Evolutionary conservation across 2,113 vertebrate genomes (phyloP), one percentile per base, ranked within the genome.

Genomic region (Azemiops feae): DNA sequence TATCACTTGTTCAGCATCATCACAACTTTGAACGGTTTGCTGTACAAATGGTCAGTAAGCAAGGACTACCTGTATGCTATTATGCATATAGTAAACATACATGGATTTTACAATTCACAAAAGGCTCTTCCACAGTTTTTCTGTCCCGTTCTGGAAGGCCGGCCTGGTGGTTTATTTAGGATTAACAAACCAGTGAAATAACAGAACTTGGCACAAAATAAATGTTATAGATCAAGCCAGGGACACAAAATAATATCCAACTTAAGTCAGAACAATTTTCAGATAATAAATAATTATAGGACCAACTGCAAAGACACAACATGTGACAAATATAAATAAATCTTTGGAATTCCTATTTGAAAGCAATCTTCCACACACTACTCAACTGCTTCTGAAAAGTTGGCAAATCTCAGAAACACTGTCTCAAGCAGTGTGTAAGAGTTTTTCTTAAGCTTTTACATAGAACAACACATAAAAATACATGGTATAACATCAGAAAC

Each of bases 91-190:
- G 89, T 25, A 94, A 89, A 52, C 22, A 52, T 96, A 99, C 99
- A 98, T 99, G 99, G 95, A 99, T 98, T 98, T 99, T 99, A 96
- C 99, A 99, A 96, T 99, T 99, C 94, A 99, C 99, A 95, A 99
- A 99, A 88, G 99, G 97, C 95, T 99, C 99, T 95, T 99, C 99
- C 90, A 99, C 99, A 1, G 99, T 99, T 96, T 98, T 99, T n/a
- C 99, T 96, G 97, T 99, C 99, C 91, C 99, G 97, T 89, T 99
- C 99, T 34, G 99, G 99, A 54, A 99, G 96, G 0, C 99, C 99
- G 0, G 99, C 99, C 39, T 99, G 99, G 95, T 99, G 34, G 2
- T 22, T 81, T 43, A 81, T 81, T 81, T 81, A 20, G 74, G 34
- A 81, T 43, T 43, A 81, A 81, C 34, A 81, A 81, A 43, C 7